Conservation (phyloP, 2,888 invertebrate genomes). For the Phyto melanocephala region DNA sequence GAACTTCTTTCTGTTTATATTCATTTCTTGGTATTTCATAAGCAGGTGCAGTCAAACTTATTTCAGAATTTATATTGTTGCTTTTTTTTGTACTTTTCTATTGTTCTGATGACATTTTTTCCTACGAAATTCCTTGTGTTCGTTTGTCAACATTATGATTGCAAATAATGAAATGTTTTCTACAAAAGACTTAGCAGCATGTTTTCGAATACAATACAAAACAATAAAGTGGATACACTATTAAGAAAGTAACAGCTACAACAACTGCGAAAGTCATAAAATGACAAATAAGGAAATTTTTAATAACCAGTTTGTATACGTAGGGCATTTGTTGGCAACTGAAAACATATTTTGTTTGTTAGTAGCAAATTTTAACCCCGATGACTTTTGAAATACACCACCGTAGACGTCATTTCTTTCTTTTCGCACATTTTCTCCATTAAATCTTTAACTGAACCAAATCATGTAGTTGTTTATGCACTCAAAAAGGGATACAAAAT, state of each 20-base stretch:
- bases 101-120: neutral
- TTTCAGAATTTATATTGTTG: neutral
- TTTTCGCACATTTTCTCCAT: no score
- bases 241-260: neutral
- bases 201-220: neutral
- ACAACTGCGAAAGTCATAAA: neutral
- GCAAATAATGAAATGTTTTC: constrained; percentile 12
- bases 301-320: neutral
- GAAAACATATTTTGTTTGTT: no score
- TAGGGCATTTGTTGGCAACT: no score
- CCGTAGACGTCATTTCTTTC: no score
- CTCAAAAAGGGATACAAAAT: no score
- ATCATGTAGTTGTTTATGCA: no score
- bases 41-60: no score
- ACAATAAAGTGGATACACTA: neutral
- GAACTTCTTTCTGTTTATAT: no score
- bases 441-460: no score
- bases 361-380: no score
- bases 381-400: no score
- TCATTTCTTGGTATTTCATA: no score
- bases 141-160: neutral
- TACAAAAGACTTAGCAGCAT: neutral
- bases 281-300: neutral
- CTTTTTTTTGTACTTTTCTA: neutral
- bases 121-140: neutral